Base-by-base conservation (phyloP, 2,113 vertebrate species). In the Tylochromis polylepis region DNA sequence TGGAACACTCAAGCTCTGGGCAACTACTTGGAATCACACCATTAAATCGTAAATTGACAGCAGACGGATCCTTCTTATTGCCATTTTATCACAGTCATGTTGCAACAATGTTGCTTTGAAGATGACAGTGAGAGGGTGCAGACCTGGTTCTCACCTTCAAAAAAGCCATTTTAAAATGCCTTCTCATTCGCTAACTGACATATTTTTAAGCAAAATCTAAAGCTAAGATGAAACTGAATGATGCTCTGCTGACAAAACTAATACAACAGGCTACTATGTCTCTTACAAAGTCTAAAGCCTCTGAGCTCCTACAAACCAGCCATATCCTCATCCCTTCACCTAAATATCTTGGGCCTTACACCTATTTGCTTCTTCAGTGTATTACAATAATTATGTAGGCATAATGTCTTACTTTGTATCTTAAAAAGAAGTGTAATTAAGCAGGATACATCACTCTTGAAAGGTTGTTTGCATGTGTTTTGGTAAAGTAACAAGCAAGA, bases 121-220 rank as follows among this genome's bases (percentile, higher is more conserved):
- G 18, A 24, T 24, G 67, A 46, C 67, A 18, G 8, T 43, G 8
- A 72, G 22, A 10, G 41, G 24, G 20, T 1, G 1, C 27, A 29
- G 24, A 43, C 43, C 43, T 75, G 70, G 16, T 49, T 18, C 24
- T 29, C 27, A 15, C 41, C 46, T 15, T 49, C 41, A 29, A 49
- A 56, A 22, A 22, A 56, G 10, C 53, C 10, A 24, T 57, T 57
- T 24, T 12, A 57, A 57, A 57, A 57, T 62, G 70, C 59, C 8
- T 57, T 82, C 85, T 78, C 79, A 88, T 91, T 92, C 38, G 81
- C 70, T 87, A 82, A 93, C 84, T 90, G 91, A 92, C 92, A 82
- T 92, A 92, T 92, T 92, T 93, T 93, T 91, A 87, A 89, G 84
- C 78, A 62, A 86, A 60, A 62, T 57, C 83, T 84, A 38, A 93